Evolutionary conservation across 53 echinoderm and acorn worm genomes (phyloP).

Genomic region (Apostichopus leukothele): DNA sequence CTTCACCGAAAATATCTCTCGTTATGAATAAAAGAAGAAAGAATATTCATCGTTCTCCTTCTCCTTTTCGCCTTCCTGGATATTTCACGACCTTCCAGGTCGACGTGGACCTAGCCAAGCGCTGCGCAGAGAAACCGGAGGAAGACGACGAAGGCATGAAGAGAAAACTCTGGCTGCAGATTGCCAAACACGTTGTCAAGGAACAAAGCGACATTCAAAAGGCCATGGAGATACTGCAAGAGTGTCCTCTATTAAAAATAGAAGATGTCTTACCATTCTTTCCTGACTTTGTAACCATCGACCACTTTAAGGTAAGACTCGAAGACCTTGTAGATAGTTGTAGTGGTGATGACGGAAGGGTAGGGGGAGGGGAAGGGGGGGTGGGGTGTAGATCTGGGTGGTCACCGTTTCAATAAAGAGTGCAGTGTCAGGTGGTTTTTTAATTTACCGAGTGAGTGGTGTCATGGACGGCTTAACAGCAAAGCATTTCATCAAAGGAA

Average conservation of each 20-base stretch:
- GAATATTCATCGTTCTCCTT: too few species aligned
- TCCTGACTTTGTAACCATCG: conserved; percentile 99
- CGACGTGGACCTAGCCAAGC: conserved; percentile 94
- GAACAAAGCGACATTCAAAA: conserved; percentile 91
- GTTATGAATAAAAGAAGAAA: too few species aligned
- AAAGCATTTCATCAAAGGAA: too few species aligned
- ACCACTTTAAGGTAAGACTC: conserved; percentile 89
- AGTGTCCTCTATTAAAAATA: conserved; percentile 91
- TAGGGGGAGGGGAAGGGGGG: too few species aligned
- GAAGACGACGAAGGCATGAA: conserved; percentile 92
- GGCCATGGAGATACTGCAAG: conserved; percentile 95
- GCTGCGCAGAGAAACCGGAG: conserved; percentile 87
- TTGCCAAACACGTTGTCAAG: conserved; percentile 93
- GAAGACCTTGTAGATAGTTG: background rate
- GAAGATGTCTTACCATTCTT: conserved; percentile 98
- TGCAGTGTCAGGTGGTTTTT: too few species aligned
- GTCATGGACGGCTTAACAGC: too few species aligned
- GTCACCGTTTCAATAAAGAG: too few species aligned
- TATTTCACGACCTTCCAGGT: conserved; percentile 51
- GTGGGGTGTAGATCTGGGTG: too few species aligned
- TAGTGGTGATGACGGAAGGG: too few species aligned
- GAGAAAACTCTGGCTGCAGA: conserved; percentile 92
- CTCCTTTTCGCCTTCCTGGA: too few species aligned
- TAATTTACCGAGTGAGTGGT: too few species aligned
- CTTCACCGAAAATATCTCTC: too few species aligned